A percentile compares a stretch with the other conserved stretches of the same genome.
These are phyloP conservation scores for Trichogramma pretiosum DNA, from an alignment of 1,140 invertebrate genomes.

Conservation along the genomic window DNA sequence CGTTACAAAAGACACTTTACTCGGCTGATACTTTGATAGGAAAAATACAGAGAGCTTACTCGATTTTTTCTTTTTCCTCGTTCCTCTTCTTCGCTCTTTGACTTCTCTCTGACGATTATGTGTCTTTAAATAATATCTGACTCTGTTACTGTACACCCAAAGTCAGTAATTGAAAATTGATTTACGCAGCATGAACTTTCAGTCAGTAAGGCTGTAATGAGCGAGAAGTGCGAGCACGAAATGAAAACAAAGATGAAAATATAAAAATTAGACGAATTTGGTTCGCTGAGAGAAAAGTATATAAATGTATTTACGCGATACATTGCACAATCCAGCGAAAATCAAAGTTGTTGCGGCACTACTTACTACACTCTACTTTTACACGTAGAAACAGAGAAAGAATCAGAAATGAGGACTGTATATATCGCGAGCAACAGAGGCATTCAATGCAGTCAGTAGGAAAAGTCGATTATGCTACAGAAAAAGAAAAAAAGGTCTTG, in stretches of 20 bases:
- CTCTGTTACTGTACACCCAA: too few species aligned
- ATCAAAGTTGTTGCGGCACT: conserved; percentile 10
- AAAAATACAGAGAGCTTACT: too few species aligned
- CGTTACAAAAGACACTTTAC: too few species aligned
- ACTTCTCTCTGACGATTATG: too few species aligned
- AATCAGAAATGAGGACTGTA: too few species aligned
- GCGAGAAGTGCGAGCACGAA: conserved; percentile 23
- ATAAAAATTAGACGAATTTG: too few species aligned
- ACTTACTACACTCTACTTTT: neutral
- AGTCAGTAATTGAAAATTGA: conserved; percentile 46
- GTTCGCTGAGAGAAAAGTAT: neutral
- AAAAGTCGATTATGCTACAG: conserved; percentile 15
- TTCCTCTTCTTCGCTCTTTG: conserved; percentile 15
- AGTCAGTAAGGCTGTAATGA: conserved; percentile 31
- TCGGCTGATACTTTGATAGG: too few species aligned
- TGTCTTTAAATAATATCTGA: too few species aligned
- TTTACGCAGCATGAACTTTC: conserved; percentile 44
- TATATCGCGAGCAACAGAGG: neutral
- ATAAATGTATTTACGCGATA: neutral
- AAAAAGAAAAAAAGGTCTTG: conserved; percentile 2
- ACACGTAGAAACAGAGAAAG: too few species aligned
- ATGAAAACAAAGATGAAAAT: conserved; percentile 25
- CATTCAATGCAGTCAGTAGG: conserved; percentile 2
- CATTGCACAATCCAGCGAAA: neutral
- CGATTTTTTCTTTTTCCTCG: conserved; percentile 11